Conservation (phyloP, 2,113 vertebrate genomes). For the Ceyx melanurus region DNA sequence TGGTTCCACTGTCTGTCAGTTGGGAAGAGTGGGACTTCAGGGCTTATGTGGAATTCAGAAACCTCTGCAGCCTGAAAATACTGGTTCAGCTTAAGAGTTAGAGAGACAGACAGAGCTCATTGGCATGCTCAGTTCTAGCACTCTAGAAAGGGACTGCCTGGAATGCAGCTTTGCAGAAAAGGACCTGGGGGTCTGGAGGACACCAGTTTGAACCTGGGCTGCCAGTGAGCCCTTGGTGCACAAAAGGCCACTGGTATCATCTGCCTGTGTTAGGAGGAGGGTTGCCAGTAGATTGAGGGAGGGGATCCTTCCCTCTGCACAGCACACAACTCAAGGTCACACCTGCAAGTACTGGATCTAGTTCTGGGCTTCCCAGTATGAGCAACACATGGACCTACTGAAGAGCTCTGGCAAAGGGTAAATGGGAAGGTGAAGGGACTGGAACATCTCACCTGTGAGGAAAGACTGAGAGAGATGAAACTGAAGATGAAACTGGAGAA, state of each 20-base stretch:
- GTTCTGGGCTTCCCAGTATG: background rate
- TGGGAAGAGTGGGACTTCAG: background rate
- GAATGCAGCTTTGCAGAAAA: background rate
- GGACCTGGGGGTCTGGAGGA: background rate
- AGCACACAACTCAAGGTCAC: too few relatives aligned
- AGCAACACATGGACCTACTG: background rate
- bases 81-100: background rate
- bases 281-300: background rate
- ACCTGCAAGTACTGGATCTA: background rate
- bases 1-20: background rate
- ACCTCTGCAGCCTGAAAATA: background rate
- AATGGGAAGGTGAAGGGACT: background rate
- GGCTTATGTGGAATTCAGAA: background rate
- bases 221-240: background rate
- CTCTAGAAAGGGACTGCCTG: background rate
- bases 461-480: background rate
- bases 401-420: too few relatives aligned
- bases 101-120: background rate
- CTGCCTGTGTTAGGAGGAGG: background rate
- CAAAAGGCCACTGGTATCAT: background rate
- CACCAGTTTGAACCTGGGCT: background rate
- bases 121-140: background rate
- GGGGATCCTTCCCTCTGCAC: background rate
- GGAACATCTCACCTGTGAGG: background rate
- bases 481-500: background rate